Evolutionary conservation across 1,140 invertebrate species (phyloP).

Genomic region (Drosophila ogumai): DNA sequence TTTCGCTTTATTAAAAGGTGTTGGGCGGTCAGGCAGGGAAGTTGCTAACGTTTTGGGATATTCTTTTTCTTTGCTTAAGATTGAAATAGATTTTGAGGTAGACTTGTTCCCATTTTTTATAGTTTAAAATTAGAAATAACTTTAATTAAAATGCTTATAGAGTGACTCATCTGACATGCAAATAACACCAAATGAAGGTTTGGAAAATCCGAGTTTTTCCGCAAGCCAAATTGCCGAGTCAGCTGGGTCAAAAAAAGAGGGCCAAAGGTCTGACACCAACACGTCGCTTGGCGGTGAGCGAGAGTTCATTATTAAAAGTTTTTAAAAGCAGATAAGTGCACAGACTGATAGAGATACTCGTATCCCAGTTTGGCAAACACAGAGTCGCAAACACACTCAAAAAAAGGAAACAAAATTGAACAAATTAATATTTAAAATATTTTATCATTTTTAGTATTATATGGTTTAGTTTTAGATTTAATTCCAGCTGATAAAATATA

Average conservation of each 20-base stretch:
- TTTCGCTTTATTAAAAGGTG: constrained; percentile 70
- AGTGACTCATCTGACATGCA: background rate
- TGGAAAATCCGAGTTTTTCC: constrained; percentile 46
- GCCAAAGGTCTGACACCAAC: constrained; percentile 42
- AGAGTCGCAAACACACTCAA: constrained; percentile 15
- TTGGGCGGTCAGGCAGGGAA: constrained; percentile 34
- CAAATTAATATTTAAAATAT: background rate
- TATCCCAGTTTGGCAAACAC: constrained; percentile 40
- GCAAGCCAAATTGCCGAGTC: constrained; percentile 72
- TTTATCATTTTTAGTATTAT: too few species aligned
- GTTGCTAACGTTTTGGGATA: background rate
- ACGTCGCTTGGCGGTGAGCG: constrained; percentile 70
- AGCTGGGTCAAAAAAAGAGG: constrained; percentile 20
- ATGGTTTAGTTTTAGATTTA: too few species aligned
- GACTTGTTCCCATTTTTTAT: background rate
- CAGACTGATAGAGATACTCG: constrained; percentile 79
- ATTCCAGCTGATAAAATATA: too few species aligned
- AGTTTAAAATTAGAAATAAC: background rate
- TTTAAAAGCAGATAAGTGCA: constrained; percentile 84
- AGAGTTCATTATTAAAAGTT: constrained; percentile 84
- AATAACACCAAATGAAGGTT: constrained; percentile 15
- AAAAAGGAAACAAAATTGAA: background rate
- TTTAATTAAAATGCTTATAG: background rate
- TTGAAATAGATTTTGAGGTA: background rate
- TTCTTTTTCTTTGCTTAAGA: background rate